phyloP scores from a whole-genome alignment of 2,888 invertebrate species.

The Philereme transversata region DNA sequence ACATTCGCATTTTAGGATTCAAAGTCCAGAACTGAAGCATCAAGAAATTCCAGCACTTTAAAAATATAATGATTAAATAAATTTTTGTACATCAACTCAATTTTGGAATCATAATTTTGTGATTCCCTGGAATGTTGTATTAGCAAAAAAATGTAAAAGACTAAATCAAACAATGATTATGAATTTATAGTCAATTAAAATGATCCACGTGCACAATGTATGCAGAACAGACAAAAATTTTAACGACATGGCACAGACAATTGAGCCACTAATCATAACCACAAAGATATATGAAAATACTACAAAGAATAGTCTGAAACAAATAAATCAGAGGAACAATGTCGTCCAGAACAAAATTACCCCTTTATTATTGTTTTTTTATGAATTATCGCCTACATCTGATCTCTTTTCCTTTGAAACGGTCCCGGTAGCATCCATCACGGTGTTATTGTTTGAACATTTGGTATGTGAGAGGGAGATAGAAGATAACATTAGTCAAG shows the following conservation, averaged over 20 bases:
- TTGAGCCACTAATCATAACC: slow-evolving; percentile 40
- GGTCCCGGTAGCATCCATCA: slow-evolving; percentile 73
- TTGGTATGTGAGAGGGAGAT: slow-evolving; percentile 52
- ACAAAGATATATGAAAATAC: slow-evolving; percentile 39
- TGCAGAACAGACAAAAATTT: slow-evolving; percentile 33
- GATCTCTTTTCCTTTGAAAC: slow-evolving; percentile 68
- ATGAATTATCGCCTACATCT: slow-evolving; percentile 75
- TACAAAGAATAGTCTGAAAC: slow-evolving; percentile 45
- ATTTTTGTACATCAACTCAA: neutral
- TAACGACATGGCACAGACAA: slow-evolving; percentile 37
- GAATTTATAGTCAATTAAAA: slow-evolving; percentile 36
- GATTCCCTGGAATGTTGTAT: slow-evolving; percentile 5
- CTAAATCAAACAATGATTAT: slow-evolving; percentile 27
- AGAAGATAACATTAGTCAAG: slow-evolving; percentile 63
- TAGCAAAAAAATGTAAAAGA: slow-evolving; percentile 5
- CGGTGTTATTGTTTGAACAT: slow-evolving; percentile 66
- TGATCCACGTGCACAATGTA: slow-evolving; percentile 35
- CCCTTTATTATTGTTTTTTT: slow-evolving; percentile 70
- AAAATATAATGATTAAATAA: slow-evolving; percentile 1
- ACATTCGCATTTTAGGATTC: too few species aligned
- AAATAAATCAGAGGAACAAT: slow-evolving; percentile 65
- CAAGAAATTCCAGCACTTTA: slow-evolving; percentile 5
- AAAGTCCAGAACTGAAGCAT: neutral
- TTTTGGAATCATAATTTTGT: neutral
- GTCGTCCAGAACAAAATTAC: slow-evolving; percentile 60